Evolutionary conservation across 2,888 invertebrate genomes (phyloP).

Genomic region (Cecidostiba fungosa): DNA sequence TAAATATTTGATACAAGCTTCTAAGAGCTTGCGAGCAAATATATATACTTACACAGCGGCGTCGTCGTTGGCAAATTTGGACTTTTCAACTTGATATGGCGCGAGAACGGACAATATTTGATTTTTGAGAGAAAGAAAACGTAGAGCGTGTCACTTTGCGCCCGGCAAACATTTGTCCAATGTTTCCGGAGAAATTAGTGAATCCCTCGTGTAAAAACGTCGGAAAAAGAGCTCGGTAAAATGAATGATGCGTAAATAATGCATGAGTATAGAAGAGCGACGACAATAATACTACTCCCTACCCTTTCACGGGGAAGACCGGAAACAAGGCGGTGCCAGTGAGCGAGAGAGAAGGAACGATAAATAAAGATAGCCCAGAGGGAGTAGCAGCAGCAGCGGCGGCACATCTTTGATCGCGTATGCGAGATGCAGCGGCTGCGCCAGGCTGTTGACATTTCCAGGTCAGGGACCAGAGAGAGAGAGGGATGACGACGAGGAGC

Average conservation of each 20-base stretch:
- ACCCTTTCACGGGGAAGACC: background rate
- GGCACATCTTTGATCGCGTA: constrained; percentile 35
- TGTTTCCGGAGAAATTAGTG: no score
- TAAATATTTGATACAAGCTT: background rate
- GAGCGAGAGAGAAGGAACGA: background rate
- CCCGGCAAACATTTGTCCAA: no score
- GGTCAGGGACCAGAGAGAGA: constrained; percentile 60
- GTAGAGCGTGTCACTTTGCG: no score
- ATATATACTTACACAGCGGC: no score
- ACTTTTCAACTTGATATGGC: no score
- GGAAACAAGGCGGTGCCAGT: background rate
- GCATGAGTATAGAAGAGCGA: background rate
- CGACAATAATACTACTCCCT: no score
- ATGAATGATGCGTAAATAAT: background rate
- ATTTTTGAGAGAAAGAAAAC: no score
- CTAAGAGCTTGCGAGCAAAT: background rate
- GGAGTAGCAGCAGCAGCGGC: background rate
- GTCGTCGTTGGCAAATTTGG: no score
- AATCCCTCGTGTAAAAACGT: no score
- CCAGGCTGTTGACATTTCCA: constrained; percentile 61
- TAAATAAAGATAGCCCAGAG: constrained; percentile 13
- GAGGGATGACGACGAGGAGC: background rate
- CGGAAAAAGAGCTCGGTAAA: no score
- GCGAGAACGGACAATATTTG: no score
- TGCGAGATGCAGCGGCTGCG: constrained; percentile 25